Evolutionary conservation across 2,113 vertebrate species (phyloP).

Genomic region (Vombatus ursinus): DNA sequence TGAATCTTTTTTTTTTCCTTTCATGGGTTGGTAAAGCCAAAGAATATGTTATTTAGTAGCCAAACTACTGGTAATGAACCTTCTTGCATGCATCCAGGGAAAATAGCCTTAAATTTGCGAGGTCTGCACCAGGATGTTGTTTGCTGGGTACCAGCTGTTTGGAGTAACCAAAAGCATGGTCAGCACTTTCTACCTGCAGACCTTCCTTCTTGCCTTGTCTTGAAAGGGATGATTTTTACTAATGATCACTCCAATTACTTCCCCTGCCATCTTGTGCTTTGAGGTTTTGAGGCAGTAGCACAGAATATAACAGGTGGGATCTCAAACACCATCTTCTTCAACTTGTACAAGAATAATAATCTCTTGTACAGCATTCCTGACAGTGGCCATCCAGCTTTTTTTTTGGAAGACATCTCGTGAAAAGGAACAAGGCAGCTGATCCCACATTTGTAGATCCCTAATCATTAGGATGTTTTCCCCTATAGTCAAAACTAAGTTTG

Average conservation of each 20-base stretch:
- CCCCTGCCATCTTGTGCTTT: not conserved
- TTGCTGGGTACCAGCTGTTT: not conserved
- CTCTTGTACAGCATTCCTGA: not conserved
- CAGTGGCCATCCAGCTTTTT: not conserved
- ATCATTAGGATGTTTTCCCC: not conserved
- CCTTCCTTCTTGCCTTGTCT: not conserved
- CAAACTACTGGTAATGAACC: not conserved
- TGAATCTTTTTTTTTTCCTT: not conserved
- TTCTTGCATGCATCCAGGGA: not conserved
- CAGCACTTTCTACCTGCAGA: not conserved
- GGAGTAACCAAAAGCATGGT: not conserved
- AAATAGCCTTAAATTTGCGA: not conserved
- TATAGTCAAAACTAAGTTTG: not conserved
- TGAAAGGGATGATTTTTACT: not conserved
- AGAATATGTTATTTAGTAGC: not conserved
- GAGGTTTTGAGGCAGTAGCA: not conserved
- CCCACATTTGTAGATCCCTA: not conserved
- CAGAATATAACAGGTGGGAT: not conserved
- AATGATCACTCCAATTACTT: not conserved
- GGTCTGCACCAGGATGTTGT: not conserved
- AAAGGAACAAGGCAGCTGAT: not conserved
- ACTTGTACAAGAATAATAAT: not conserved
- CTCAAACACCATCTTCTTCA: not conserved
- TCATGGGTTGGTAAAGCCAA: not conserved
- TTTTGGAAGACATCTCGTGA: not conserved